These are phyloP conservation scores for Nephrotoma flavescens DNA, from an alignment of 2,888 invertebrate species.

Conservation along the genomic window DNA sequence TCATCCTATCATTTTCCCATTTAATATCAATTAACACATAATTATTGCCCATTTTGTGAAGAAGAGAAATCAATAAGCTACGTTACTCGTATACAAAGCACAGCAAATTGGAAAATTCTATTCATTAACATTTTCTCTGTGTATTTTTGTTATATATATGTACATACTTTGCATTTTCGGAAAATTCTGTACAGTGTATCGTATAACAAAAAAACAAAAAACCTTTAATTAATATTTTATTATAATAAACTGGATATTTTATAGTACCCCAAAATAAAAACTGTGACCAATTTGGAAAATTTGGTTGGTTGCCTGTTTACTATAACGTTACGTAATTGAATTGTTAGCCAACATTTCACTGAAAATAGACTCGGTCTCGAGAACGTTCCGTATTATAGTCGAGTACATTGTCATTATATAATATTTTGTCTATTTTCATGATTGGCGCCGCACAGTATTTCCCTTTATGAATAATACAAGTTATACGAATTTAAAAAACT, in stretches of 20 bases:
- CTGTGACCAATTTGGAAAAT: background rate
- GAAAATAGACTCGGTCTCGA: background rate
- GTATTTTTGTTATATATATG: background rate
- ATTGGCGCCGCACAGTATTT: background rate
- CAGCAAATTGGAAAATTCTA: background rate
- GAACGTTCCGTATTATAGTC: background rate
- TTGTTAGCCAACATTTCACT: background rate
- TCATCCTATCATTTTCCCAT: background rate
- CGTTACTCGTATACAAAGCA: background rate
- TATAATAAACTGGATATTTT: background rate
- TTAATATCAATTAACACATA: background rate
- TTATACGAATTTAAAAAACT: background rate
- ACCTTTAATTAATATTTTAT: too few relatives aligned
- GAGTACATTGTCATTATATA: background rate
- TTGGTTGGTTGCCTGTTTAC: background rate
- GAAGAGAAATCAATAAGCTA: background rate
- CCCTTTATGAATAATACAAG: background rate
- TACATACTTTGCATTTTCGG: background rate
- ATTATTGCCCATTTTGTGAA: background rate
- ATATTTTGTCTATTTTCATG: background rate
- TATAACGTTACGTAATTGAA: background rate
- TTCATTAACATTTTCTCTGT: background rate
- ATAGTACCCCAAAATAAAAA: background rate
- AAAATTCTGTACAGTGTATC: background rate
- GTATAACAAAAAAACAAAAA: background rate